Base-by-base conservation (phyloP, 1,140 invertebrate genomes). In the Lordiphosa stackelbergi region DNA sequence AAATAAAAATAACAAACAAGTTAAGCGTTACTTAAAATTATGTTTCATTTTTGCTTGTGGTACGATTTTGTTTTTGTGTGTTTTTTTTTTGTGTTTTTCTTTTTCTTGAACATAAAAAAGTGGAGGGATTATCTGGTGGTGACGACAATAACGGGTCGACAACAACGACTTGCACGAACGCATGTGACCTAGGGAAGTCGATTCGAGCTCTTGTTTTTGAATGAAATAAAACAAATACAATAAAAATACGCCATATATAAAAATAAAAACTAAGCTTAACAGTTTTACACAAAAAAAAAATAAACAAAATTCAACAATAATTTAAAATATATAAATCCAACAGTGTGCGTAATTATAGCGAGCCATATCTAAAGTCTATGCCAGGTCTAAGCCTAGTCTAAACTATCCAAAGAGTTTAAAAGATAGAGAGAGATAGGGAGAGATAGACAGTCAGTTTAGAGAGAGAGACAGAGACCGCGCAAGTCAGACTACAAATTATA, bases 241-340 rank as follows among this genome's bases (percentile, higher is more conserved):
- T 58, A 51, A 68, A 19, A 73, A 61, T 62, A 70, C 56, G 40
- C 19, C 24, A 28, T 28, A 56, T 56, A 73, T 53, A 59, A 63
- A 68, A 66, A 48, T 52, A 75, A 62, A 66, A 79, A 73, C 57
- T 64, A 70, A 59, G 48, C 66, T 69, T 71, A 64, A 65, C 68
- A 63, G 61, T 63, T 71, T 53, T 66, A 60, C 53, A 64, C 53
- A 64, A 47, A 57, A 51, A 59, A 66, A 61, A 63, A 73, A 57
- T 61, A 83, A 83, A 84, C 78, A 83, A 84, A 83, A 83, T 84
- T 83, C 77, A 83, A 83, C 77, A 83, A 83, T 83, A 81, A 84
- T 83, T 72, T 78, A 84, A 73, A 73, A 84, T 59, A 54, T 84
- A 84, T 85, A 73, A 78, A 79, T 72, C 55, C 63, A 73, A 69